Evolutionary conservation across 2,113 vertebrate species (phyloP), one percentile per base, ranked within the genome.

Genomic region (Oceanodroma tethys): DNA sequence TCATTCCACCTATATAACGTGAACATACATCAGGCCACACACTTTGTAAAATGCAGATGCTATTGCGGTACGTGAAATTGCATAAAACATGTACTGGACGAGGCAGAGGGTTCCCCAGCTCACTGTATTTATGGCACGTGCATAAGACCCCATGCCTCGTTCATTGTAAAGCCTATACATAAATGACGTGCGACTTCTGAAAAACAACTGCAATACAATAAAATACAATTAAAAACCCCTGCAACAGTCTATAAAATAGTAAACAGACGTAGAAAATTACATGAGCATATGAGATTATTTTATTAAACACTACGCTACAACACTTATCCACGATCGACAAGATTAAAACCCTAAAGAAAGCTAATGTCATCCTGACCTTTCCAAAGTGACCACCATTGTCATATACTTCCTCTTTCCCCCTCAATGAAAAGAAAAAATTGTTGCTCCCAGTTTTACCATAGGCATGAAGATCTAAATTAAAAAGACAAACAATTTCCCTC

Each of bases 291-390:
- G 13, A 47, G 26, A n/a, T 52, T 15, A 19, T 16, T 52, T 11
- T n/a, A 40, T n/a, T 21, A 7, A 52, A 65, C 3, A 0, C 40
- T 4, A 11, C 5, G 0, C 13, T 18, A 1, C 0, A 7, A 62
- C 29, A 13, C 7, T 26, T 14, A 17, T 3, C 53, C 48, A 50
- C 0, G 4, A 84, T 1, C 2, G 29, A 16, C 10, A 47, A 36
- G 20, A 21, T 23, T 3, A 65, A 90, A 83, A 50, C 11, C 9
- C 27, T 10, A 10, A 22, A 32, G 58, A 55, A 71, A 34, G 16
- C 0, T 19, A 36, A 2, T 19, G 25, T 3, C 7, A 42, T 2
- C 55, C 42, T 15, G 45, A 47, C 47, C 42, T 76, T 53, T 48
- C 78, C 70, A 15, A 43, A 81, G 55, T 6, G 6, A 34, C 38